Conservation (phyloP, 2,888 invertebrate genomes). For the Lobophora halterata region DNA sequence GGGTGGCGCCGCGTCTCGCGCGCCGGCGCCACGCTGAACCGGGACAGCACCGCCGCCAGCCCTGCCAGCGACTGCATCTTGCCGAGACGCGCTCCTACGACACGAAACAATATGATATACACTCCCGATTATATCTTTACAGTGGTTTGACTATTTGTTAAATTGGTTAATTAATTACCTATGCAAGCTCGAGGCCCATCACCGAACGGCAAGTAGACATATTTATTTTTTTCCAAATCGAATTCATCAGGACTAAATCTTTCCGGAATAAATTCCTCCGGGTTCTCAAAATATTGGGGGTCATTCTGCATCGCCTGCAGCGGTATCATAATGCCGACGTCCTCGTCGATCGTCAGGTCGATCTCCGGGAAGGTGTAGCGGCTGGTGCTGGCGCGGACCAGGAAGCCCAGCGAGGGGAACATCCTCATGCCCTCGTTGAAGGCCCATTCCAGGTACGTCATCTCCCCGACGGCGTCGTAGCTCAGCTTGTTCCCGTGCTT, state of each 20-base stretch:
- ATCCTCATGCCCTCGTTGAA: constrained; percentile 56
- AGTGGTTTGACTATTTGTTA: too few species aligned
- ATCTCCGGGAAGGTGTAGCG: constrained; percentile 51
- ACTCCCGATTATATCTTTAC: too few species aligned
- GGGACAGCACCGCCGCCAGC: constrained; percentile 55
- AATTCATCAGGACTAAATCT: constrained; percentile 44
- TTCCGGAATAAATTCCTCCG: constrained; percentile 53
- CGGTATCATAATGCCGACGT: constrained; percentile 48
- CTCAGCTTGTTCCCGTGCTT: constrained; percentile 44
- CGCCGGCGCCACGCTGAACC: constrained; percentile 51
- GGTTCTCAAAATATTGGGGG: constrained; percentile 51
- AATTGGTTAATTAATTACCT: constrained; percentile 35
- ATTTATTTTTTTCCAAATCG: constrained; percentile 38
- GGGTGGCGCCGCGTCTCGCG: constrained; percentile 39
- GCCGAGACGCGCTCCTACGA: constrained; percentile 57
- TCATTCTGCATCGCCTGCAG: constrained; percentile 55
- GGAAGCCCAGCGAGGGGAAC: constrained; percentile 57
- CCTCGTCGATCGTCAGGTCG: constrained; percentile 46
- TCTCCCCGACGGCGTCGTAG: constrained; percentile 54
- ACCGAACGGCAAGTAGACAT: constrained; percentile 54
- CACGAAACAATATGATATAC: neutral
- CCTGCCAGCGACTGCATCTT: constrained; percentile 66
- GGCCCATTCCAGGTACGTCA: constrained; percentile 51
- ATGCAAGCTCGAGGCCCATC: constrained; percentile 57
- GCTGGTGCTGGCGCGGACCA: constrained; percentile 44